Evolutionary conservation across 2,888 invertebrate species (phyloP).

Genomic region (Polydrusus tereticollis): DNA sequence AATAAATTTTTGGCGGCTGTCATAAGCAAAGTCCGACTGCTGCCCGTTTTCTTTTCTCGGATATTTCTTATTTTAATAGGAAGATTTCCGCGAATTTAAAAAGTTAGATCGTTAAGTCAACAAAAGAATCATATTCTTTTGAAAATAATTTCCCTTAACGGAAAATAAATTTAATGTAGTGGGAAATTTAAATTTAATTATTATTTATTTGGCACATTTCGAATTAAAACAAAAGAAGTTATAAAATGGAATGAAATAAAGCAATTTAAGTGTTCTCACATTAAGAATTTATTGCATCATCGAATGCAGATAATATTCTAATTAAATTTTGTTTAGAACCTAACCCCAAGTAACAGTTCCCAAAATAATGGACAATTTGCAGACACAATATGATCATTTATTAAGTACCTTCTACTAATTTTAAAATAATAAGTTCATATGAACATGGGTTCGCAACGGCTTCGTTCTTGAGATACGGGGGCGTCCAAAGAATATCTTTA

Average conservation of each 20-base stretch:
- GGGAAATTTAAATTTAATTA: conserved; percentile 15
- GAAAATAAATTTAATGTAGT: conserved; percentile 67
- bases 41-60: conserved; percentile 35
- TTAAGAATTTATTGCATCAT: too few species aligned
- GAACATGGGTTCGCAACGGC: too few species aligned
- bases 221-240: background rate
- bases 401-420: too few species aligned
- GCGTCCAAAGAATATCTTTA: too few species aligned
- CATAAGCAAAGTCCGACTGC: conserved; percentile 52
- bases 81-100: conserved; percentile 48
- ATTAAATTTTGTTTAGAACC: too few species aligned
- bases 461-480: too few species aligned
- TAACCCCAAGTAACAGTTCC: too few species aligned
- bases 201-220: conserved; percentile 1
- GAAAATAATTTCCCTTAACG: conserved; percentile 88
- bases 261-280: too few species aligned
- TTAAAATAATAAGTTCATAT: too few species aligned
- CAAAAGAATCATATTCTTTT: conserved; percentile 66
- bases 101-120: conserved; percentile 39
- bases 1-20: conserved; percentile 55
- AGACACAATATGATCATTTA: too few species aligned
- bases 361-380: too few species aligned
- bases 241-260: background rate
- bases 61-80: conserved; percentile 55
- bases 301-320: too few species aligned